phyloP scores from a whole-genome alignment of 2,797 vertebrate species.

The Aldrovandia affinis region DNA sequence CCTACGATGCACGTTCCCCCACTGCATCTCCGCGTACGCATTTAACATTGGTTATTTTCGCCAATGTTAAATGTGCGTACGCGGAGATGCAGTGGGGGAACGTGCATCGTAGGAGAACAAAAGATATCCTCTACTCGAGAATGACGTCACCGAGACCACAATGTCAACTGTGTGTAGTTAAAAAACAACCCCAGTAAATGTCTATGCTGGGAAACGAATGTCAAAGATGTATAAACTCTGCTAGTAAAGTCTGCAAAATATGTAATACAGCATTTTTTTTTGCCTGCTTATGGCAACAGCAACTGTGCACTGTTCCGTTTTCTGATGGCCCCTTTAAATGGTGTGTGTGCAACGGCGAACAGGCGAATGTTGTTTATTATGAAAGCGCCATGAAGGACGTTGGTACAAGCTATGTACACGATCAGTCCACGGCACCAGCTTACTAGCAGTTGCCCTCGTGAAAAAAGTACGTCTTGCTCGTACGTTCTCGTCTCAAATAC shows the following conservation, averaged over 20 bases:
- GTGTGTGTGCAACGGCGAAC: not conserved
- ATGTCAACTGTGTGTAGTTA: not conserved
- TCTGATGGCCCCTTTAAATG: not conserved
- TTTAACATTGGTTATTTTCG: too few relatives aligned
- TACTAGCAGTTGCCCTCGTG: not conserved
- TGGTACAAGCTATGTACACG: not conserved
- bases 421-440: not conserved
- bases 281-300: not conserved
- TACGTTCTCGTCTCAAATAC: not conserved
- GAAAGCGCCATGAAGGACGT: slow-evolving; percentile 23
- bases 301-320: not conserved
- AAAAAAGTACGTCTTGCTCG: not conserved
- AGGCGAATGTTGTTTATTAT: slow-evolving; percentile 17
- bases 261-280: not conserved
- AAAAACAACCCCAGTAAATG: not conserved
- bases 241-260: not conserved
- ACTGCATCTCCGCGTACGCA: too few relatives aligned
- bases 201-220: not conserved
- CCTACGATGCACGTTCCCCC: too few relatives aligned
- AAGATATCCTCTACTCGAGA: slow-evolving; percentile 8
- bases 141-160: slow-evolving; percentile 13
- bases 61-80: too few relatives aligned
- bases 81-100: too few relatives aligned
- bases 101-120: too few relatives aligned
- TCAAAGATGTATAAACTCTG: not conserved